Conservation (phyloP, 92 coral and sea anemone species). For the Phenganax marumi region DNA sequence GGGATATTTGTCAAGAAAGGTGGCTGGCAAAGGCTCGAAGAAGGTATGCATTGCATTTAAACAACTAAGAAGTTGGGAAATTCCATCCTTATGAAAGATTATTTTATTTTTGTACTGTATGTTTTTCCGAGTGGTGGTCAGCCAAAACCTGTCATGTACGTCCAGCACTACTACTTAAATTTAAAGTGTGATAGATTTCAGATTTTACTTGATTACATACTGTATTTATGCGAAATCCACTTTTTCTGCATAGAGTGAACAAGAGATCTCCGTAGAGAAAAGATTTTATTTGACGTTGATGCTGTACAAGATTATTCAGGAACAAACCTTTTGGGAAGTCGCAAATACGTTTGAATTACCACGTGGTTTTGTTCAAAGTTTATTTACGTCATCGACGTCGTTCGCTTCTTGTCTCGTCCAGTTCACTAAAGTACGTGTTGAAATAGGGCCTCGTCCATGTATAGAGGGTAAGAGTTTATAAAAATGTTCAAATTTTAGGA, state of each 20-base stretch:
- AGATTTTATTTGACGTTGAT: conserved; percentile 82
- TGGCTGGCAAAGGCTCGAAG: conserved; percentile 62
- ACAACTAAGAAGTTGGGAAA: background rate
- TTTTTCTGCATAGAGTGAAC: conserved; percentile 40
- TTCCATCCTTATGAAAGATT: background rate
- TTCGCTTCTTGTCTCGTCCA: conserved; percentile 89
- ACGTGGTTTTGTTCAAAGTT: conserved; percentile 88
- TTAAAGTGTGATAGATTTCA: too few species aligned
- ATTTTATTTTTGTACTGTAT: background rate
- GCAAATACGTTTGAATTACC: conserved; percentile 73
- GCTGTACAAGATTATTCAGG: conserved; percentile 79
- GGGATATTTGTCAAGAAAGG: conserved; percentile 64
- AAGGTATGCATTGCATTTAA: conserved; percentile 49
- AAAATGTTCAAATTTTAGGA: conserved; percentile 55
- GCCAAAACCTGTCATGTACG: background rate
- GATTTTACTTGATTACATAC: too few species aligned
- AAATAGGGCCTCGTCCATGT: too few species aligned
- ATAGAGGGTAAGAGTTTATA: background rate
- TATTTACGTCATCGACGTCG: conserved; percentile 79
- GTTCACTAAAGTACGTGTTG: conserved; percentile 66
- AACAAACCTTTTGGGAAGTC: conserved; percentile 73
- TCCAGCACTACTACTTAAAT: too few species aligned
- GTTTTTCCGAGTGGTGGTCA: background rate
- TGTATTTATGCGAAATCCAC: too few species aligned
- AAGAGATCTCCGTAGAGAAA: conserved; percentile 47